Evolutionary conservation across 2,113 vertebrate genomes (phyloP), one percentile per base, ranked within the genome.

Genomic region (Neolamprologus ventralis): DNA sequence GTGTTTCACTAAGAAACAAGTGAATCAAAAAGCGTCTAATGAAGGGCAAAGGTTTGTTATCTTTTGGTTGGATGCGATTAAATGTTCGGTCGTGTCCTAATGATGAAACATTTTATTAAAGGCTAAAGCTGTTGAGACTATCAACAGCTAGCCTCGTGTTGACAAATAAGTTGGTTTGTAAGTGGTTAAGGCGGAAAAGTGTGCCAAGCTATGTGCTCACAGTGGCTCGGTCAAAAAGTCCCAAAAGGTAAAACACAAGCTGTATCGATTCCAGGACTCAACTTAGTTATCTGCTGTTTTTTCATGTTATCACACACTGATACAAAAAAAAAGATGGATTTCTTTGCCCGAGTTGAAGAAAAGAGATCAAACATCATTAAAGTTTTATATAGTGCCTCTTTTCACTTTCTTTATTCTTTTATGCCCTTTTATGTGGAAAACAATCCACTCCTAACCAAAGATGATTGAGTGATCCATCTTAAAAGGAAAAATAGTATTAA

Each of bases 321-420:
- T 49, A 49, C 45, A 78, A 7, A 31, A 60, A 60, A 26, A 17
- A 65, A 37, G 5, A 17, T 45, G 13, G 42, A 73, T 73, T 45
- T 73, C 71, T 49, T 75, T 75, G 71, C 14, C 68, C 9, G 6
- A 49, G 47, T 35, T 54, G 21, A 71, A 28, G 60, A 71, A 84
- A n/a, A 55, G 11, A 40, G 28, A 23, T 53, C 10, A 73, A 42
- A 23, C 33, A 19, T 75, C 51, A 40, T 57, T 42, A 75, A 57
- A 45, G 12, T 40, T 28, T 58, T 6, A 49, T 16, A 35, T 42
- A 19, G 11, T 6, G 21, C 16, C 26, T 57, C 7, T 37, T 7
- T 9, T 37, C 28, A 49, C 19, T 26, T 79, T 84, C 37, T 79
- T 78, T 79, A 78, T 49, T 84, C 37, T 79, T 78, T 85, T 51